Evolutionary conservation across 2,888 invertebrate species (phyloP).

Genomic region (Drosophila percnosoma): DNA sequence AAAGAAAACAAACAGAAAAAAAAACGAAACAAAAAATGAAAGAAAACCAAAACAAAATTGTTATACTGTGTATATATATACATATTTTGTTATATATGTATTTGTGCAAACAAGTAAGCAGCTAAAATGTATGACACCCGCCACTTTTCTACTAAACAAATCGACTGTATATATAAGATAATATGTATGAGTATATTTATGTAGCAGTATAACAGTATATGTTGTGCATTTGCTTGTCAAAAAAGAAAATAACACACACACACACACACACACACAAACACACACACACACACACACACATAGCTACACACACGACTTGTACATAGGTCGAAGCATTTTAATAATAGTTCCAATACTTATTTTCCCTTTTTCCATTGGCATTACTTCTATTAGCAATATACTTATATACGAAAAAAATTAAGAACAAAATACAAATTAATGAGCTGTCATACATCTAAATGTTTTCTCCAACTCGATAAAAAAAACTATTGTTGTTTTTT

Average conservation of each 20-base stretch:
- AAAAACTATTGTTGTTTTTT: conserved; percentile 64
- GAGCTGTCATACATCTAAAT: conserved; percentile 72
- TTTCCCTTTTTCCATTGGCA: conserved; percentile 35
- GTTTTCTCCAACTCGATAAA: conserved; percentile 56
- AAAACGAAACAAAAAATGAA: conserved; percentile 3
- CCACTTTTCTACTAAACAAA: conserved; percentile 77
- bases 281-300: conserved; percentile 23
- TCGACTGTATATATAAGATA: conserved; percentile 73
- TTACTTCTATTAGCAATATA: conserved; percentile 75
- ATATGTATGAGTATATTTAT: conserved; percentile 52
- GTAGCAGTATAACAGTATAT: conserved; percentile 67
- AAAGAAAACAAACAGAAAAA: neutral
- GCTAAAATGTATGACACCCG: conserved; percentile 73
- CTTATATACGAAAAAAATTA: conserved; percentile 40
- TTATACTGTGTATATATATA: conserved; percentile 63
- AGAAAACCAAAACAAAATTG: conserved; percentile 24
- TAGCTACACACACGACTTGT: conserved; percentile 42
- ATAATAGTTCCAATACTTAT: conserved; percentile 21
- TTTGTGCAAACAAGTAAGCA: conserved; percentile 47
- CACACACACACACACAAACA: conserved; percentile 1
- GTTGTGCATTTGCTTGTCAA: conserved; percentile 65
- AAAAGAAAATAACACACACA: conserved; percentile 20
- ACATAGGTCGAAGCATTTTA: conserved; percentile 52
- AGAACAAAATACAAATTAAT: conserved; percentile 16
- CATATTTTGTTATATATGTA: conserved; percentile 50